Evolutionary conservation across 2,888 invertebrate species (phyloP).

Genomic region (Entomobrya multifasciata): DNA sequence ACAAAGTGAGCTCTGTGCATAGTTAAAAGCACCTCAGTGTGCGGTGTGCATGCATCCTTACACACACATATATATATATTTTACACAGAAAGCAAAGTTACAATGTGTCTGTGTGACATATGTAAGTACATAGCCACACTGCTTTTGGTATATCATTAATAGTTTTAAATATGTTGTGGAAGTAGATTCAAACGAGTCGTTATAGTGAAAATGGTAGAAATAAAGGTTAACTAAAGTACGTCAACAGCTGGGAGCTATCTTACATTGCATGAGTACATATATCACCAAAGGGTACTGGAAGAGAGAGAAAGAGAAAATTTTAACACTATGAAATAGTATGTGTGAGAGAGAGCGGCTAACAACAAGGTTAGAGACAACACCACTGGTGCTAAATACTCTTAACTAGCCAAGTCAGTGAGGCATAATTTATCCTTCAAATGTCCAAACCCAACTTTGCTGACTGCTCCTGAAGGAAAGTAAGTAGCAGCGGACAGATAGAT

Average conservation of each 20-base stretch:
- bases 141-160: too few species aligned
- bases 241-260: slow-evolving; percentile 68
- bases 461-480: neutral
- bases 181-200: neutral
- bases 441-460: slow-evolving; percentile 14
- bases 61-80: too few species aligned
- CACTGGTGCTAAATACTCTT: slow-evolving; percentile 64
- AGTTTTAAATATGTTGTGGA: too few species aligned
- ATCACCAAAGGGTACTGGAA: slow-evolving; percentile 27
- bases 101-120: too few species aligned
- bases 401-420: slow-evolving; percentile 63
- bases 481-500: neutral
- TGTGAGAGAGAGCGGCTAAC: slow-evolving; percentile 17
- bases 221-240: slow-evolving; percentile 12
- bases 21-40: slow-evolving; percentile 27
- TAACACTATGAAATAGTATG: neutral
- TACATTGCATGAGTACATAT: slow-evolving; percentile 12
- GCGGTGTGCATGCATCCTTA: neutral
- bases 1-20: slow-evolving; percentile 60
- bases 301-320: neutral
- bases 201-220: neutral
- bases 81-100: too few species aligned
- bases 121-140: too few species aligned
- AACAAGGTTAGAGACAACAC: slow-evolving; percentile 48
- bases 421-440: slow-evolving; percentile 65